Evolutionary conservation across 2,113 vertebrate species (phyloP).

Genomic region (Coracopsis vasa): DNA sequence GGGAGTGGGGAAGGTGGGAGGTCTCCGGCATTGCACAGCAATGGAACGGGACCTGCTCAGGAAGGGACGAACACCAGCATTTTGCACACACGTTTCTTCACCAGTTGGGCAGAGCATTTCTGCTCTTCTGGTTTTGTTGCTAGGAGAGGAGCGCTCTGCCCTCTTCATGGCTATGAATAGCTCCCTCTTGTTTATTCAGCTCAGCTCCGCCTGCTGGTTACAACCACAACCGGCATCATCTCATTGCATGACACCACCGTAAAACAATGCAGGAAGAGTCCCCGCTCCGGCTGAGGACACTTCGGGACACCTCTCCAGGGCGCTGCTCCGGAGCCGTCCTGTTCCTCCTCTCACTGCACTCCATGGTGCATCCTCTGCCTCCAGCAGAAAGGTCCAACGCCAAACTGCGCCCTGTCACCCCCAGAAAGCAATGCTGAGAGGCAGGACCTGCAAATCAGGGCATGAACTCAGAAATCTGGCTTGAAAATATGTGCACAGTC

Average conservation of each 20-base stretch:
- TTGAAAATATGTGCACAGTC: background rate
- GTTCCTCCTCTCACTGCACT: background rate
- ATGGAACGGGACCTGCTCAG: background rate
- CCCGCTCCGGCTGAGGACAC: background rate
- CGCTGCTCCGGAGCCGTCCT: background rate
- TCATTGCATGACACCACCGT: constrained; percentile 28
- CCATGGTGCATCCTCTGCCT: background rate
- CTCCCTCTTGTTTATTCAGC: constrained; percentile 58
- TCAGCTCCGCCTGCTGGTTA: constrained; percentile 68
- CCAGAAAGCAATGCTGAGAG: background rate
- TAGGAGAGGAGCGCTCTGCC: constrained; percentile 68
- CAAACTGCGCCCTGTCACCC: rapidly evolving
- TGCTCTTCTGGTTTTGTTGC: constrained; percentile 63
- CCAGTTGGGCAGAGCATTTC: constrained; percentile 55
- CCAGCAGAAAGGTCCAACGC: background rate
- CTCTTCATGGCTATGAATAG: constrained; percentile 66
- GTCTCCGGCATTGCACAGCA: background rate
- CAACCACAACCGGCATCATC: constrained; percentile 57
- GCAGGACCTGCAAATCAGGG: background rate
- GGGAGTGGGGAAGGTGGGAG: background rate
- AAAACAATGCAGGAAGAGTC: constrained; percentile 39
- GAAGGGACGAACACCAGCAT: background rate
- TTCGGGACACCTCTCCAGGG: background rate
- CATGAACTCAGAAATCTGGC: background rate
- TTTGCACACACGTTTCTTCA: background rate